Evolutionary conservation across 2,113 vertebrate genomes (phyloP).

Genomic region (Sterna hirundo): DNA sequence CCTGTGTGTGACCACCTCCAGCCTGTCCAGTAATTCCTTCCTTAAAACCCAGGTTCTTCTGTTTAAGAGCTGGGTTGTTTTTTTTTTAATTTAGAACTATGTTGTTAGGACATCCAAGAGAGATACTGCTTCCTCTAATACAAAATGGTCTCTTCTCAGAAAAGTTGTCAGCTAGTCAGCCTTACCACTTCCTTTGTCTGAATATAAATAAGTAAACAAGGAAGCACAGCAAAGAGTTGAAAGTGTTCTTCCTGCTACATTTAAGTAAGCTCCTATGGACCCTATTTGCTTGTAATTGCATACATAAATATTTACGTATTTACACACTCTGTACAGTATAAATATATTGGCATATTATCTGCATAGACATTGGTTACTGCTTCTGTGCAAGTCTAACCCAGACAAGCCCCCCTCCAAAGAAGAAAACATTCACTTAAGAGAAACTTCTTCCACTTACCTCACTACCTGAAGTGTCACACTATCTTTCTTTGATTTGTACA

Average conservation of each 20-base stretch:
- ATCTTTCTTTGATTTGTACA: background rate
- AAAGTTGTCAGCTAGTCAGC: slow-evolving; percentile 74
- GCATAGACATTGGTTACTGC: too few species aligned
- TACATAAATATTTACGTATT: background rate
- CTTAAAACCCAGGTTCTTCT: background rate
- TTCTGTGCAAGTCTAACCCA: background rate
- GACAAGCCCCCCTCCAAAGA: background rate
- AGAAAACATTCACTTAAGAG: background rate
- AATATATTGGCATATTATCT: background rate
- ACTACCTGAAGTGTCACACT: background rate
- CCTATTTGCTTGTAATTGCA: background rate
- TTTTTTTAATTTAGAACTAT: background rate
- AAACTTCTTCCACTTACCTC: background rate
- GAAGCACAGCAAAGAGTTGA: slow-evolving; percentile 55
- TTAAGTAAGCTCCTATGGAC: background rate
- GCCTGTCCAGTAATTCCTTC: background rate
- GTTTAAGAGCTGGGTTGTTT: background rate
- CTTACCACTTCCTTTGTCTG: slow-evolving; percentile 81
- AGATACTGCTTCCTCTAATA: slow-evolving; percentile 67
- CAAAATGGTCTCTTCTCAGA: slow-evolving; percentile 80
- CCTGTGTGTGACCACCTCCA: background rate
- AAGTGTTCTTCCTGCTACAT: background rate
- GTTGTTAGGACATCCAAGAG: slow-evolving; percentile 19
- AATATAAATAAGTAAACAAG: slow-evolving; percentile 79
- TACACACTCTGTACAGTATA: background rate